A percentile compares a stretch with the other conserved stretches of the same genome.
Conservation (phyloP, 2,888 invertebrate genomes). For the Eudemis profundana region DNA sequence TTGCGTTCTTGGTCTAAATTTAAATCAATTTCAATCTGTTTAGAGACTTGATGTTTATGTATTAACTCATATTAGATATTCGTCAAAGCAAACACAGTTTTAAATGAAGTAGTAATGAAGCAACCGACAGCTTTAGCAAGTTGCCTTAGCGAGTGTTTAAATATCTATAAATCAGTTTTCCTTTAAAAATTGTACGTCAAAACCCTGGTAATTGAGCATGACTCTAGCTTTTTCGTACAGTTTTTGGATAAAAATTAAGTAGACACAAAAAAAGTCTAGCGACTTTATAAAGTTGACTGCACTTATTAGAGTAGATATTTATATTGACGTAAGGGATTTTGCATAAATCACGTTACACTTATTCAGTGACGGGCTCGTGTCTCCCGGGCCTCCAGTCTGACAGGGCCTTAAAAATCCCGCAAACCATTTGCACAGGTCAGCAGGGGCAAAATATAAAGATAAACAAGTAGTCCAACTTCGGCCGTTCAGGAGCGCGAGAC, state of each 20-base stretch:
- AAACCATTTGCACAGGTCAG: too few species aligned
- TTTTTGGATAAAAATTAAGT: not conserved
- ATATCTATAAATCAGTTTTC: not conserved
- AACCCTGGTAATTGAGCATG: too few species aligned
- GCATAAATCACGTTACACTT: too few species aligned
- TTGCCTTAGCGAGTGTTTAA: slow-evolving; percentile 53
- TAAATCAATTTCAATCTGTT: not conserved
- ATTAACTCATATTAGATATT: slow-evolving; percentile 1
- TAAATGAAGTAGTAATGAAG: slow-evolving; percentile 43
- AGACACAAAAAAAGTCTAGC: not conserved
- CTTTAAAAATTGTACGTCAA: too few species aligned
- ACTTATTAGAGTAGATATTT: slow-evolving; percentile 11
- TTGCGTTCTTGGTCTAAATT: not conserved
- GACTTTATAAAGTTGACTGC: not conserved
- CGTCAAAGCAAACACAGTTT: not conserved
- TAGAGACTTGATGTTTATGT: not conserved
- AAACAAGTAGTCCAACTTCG: too few species aligned
- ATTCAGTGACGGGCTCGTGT: too few species aligned
- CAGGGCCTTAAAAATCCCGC: too few species aligned
- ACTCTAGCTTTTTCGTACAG: too few species aligned
- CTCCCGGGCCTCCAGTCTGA: too few species aligned
- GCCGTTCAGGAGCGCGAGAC: too few species aligned
- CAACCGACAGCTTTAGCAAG: slow-evolving; percentile 58
- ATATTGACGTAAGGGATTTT: slow-evolving; percentile 8
- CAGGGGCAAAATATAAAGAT: too few species aligned